Evolutionary conservation across 2,888 invertebrate species (phyloP).

Genomic region (Drosophila atroscutellata): DNA sequence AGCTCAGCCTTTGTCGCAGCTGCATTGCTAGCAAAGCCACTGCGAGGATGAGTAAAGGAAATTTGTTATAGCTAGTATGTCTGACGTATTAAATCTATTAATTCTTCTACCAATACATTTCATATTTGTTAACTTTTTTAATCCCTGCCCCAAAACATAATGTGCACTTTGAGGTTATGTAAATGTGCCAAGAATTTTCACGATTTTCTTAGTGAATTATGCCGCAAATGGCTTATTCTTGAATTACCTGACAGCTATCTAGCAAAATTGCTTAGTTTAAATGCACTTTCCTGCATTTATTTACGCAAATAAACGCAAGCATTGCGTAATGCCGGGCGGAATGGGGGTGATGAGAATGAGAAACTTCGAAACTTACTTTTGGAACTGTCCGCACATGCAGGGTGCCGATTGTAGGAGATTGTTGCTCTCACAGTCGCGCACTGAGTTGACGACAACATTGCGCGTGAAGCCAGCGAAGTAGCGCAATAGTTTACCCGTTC

Average conservation of each 20-base stretch:
- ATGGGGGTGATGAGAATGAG: constrained; percentile 8
- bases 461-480: constrained; percentile 90
- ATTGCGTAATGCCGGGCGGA: constrained; percentile 74
- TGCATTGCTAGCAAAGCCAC: constrained; percentile 86
- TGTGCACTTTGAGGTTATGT: constrained; percentile 51
- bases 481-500: constrained; percentile 91
- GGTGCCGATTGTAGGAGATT: constrained; percentile 86
- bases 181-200: constrained; percentile 29
- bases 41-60: constrained; percentile 67
- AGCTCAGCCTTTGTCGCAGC: constrained; percentile 87
- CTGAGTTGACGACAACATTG: constrained; percentile 88
- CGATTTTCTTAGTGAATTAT: constrained; percentile 31
- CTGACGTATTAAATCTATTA: not conserved
- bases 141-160: not conserved
- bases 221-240: not conserved
- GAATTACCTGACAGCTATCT: constrained; percentile 3
- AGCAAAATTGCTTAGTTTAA: not conserved
- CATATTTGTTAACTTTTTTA: not conserved
- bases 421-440: constrained; percentile 87
- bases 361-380: constrained; percentile 83
- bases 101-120: not conserved
- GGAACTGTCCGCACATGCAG: constrained; percentile 86
- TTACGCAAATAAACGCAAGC: constrained; percentile 17
- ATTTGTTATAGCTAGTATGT: not conserved
- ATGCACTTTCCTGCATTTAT: not conserved